These are phyloP conservation scores for Isotomurus palustris DNA, from an alignment of 2,888 invertebrate species.

Conservation along the genomic window DNA sequence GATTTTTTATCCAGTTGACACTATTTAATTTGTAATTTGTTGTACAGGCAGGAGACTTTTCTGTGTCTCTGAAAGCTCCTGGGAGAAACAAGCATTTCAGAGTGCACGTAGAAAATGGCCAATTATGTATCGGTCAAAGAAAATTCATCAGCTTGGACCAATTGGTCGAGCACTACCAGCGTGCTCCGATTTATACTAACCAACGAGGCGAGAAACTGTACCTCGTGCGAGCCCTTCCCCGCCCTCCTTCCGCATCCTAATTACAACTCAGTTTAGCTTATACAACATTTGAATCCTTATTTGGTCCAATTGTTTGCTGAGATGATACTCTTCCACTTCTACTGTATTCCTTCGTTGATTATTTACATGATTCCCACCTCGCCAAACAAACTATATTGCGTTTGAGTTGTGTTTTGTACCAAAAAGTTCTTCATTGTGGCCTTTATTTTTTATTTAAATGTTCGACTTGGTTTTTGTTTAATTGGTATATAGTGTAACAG, in stretches of 20 bases:
- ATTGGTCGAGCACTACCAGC: constrained; percentile 96
- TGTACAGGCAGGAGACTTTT: constrained; percentile 91
- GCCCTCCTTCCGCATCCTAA: constrained; percentile 49
- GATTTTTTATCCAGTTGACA: not conserved
- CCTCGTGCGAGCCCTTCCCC: constrained; percentile 80
- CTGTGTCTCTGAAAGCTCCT: constrained; percentile 95
- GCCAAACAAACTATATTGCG: not conserved
- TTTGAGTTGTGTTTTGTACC: not conserved
- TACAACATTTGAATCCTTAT: not conserved
- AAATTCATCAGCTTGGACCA: constrained; percentile 94
- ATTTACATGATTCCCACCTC: too few species aligned
- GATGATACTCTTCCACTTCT: too few species aligned
- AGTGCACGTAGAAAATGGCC: constrained; percentile 86
- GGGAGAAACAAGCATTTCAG: constrained; percentile 99
- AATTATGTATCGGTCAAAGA: constrained; percentile 96
- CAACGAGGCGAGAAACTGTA: constrained; percentile 96
- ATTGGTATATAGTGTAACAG: too few species aligned
- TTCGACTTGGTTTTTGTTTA: too few species aligned
- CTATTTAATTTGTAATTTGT: constrained; percentile 28
- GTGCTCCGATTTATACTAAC: constrained; percentile 97
- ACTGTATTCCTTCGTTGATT: too few species aligned
- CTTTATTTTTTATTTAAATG: not conserved
- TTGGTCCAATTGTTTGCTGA: not conserved
- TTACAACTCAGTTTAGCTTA: constrained; percentile 11
- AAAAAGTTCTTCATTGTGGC: not conserved